These are phyloP conservation scores for Temnothorax nylanderi DNA, from an alignment of 1,140 invertebrate genomes.

Conservation along the genomic window DNA sequence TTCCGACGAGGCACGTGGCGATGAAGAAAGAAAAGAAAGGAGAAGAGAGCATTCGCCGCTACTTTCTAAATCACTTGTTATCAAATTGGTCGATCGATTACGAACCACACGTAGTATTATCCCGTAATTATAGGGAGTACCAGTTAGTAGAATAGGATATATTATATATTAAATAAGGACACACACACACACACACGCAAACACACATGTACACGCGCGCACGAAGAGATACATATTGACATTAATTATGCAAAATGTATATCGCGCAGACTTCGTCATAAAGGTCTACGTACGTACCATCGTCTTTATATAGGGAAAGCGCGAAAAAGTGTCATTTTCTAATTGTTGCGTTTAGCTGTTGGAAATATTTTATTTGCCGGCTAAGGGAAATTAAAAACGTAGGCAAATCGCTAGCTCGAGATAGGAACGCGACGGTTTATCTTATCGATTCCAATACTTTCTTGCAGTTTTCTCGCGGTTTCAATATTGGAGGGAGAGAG, in stretches of 20 bases:
- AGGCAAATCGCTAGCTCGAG: slow-evolving; percentile 26
- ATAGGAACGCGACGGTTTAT: slow-evolving; percentile 22
- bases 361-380: slow-evolving; percentile 13
- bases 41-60: slow-evolving; percentile 20
- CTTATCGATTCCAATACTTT: slow-evolving; percentile 39
- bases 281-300: slow-evolving; percentile 34
- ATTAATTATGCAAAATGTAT: background rate
- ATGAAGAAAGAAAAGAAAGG: background rate
- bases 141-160: slow-evolving; percentile 42
- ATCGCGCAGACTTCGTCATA: slow-evolving; percentile 38
- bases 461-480: slow-evolving; percentile 26
- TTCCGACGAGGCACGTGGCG: background rate
- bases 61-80: slow-evolving; percentile 58
- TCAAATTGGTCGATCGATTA: slow-evolving; percentile 52
- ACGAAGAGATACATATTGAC: background rate
- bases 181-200: background rate
- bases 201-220: background rate
- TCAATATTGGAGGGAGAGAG: background rate
- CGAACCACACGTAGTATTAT: slow-evolving; percentile 50
- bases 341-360: slow-evolving; percentile 29
- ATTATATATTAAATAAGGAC: slow-evolving; percentile 38
- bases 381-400: background rate
- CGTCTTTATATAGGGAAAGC: slow-evolving; percentile 24
- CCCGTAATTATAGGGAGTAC: slow-evolving; percentile 40
- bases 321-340: slow-evolving; percentile 33